Conservation (phyloP, 2,888 invertebrate species). For the Apotomis turbidana region DNA sequence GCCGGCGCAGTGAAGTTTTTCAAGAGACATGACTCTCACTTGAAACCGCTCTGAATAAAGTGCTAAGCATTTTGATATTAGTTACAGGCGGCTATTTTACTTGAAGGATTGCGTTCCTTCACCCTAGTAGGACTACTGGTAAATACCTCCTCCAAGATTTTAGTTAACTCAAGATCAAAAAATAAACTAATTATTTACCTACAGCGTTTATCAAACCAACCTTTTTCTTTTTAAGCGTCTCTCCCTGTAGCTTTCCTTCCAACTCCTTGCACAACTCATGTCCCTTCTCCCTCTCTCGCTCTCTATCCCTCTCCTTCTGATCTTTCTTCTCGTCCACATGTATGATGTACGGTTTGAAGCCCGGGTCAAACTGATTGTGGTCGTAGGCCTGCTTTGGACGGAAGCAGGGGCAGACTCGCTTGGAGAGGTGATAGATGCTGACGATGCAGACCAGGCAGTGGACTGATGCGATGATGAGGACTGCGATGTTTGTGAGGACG, state of each 20-base stretch:
- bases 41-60: too few relatives aligned
- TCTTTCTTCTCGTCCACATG: slow-evolving; percentile 68
- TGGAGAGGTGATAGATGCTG: slow-evolving; percentile 81
- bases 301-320: slow-evolving; percentile 52
- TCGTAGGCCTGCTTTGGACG: slow-evolving; percentile 74
- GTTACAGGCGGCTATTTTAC: too few relatives aligned
- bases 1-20: too few relatives aligned
- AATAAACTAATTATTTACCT: neutral
- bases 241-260: slow-evolving; percentile 72
- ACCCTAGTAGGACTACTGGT: too few relatives aligned
- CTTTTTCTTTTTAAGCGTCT: slow-evolving; percentile 68
- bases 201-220: slow-evolving; percentile 46
- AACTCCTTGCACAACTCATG: slow-evolving; percentile 72
- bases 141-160: too few relatives aligned
- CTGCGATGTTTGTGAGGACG: slow-evolving; percentile 85
- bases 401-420: slow-evolving; percentile 84
- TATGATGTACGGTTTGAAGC: slow-evolving; percentile 68
- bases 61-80: too few relatives aligned
- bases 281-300: slow-evolving; percentile 57
- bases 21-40: too few relatives aligned
- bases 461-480: slow-evolving; percentile 83
- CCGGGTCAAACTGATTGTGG: slow-evolving; percentile 81
- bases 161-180: too few relatives aligned
- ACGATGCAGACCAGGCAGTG: slow-evolving; percentile 83
- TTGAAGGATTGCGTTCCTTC: too few relatives aligned